Percentiles rank a stretch among this genome's conserved stretches.
These are phyloP conservation scores for Castor canadensis DNA, from an alignment of 2,113 vertebrate species.

Conservation along the genomic window DNA sequence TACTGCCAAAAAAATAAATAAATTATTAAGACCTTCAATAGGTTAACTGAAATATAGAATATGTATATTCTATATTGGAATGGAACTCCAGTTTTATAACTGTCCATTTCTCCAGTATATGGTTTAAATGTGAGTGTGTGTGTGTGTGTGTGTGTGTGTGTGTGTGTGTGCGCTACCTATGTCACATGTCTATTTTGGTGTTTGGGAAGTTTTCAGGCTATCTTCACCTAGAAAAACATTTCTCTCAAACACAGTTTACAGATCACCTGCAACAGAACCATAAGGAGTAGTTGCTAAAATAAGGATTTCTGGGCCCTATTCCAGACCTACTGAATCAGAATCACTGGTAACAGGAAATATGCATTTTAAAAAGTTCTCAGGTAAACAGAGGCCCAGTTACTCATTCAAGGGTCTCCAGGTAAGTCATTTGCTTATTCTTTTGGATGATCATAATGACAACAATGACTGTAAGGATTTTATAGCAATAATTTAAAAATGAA, in stretches of 20 bases:
- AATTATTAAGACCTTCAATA: background rate
- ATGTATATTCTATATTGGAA: too few species aligned
- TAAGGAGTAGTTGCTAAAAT: background rate
- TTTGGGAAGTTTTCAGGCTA: background rate
- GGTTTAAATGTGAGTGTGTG: slow-evolving; percentile 15
- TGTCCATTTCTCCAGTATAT: background rate
- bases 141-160: too few species aligned
- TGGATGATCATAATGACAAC: background rate
- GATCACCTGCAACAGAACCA: background rate
- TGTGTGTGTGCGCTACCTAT: too few species aligned
- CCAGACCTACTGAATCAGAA: background rate
- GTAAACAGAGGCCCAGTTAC: background rate
- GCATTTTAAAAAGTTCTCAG: background rate
- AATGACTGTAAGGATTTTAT: background rate
- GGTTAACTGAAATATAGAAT: background rate
- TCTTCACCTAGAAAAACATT: background rate
- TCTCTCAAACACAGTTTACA: background rate
- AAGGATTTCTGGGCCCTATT: background rate
- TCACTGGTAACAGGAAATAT: background rate
- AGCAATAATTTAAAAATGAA: slow-evolving; percentile 43
- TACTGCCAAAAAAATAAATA: too few species aligned
- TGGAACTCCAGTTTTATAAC: background rate
- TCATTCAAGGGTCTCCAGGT: background rate
- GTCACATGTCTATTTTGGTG: background rate
- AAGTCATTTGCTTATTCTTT: background rate